Evolutionary conservation across 2,113 vertebrate species (phyloP), one percentile per base, ranked within the genome.

Genomic region (Dromiciops gliroides): DNA sequence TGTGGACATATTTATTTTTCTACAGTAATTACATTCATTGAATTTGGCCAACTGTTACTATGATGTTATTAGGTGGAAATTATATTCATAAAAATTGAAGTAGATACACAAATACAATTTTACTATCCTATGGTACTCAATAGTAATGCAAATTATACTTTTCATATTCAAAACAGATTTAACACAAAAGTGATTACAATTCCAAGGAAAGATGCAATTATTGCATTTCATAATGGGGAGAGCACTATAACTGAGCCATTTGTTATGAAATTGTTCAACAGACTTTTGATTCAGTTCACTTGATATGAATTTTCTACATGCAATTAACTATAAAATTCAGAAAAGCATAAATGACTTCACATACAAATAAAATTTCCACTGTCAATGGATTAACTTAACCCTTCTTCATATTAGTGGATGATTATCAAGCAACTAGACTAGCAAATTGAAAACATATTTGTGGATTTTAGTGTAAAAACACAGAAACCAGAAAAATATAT

Each of bases 41-140:
- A 93, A 97, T 94, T 90, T 67, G 96, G 10, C 16, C 92, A 96
- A 75, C 0, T 95, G 93, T 48, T 94, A 2, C n/a, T 96, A 93
- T 93, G n/a, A 93, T 92, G 31, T 19, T 89, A 96, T 95, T 95
- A 97, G 53, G 26, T 14, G 95, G 89, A 93, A 60, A 96, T 93
- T 96, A 50, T 53, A 97, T 95, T 96, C 89, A 91, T 96, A 95
- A 94, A 92, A 91, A 92, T 94, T 97, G 44, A 95, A 94, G 44
- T 94, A 95, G 10, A 95, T 49, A 75, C n/a, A 95, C 28, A 96
- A 93, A 96, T 75, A 53, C 0, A 93, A 93, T 93, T 95, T 96
- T 48, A 51, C 88, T 50, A 94, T 92, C 49, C 8, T 16, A 60
- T 96, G 50, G 91, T 23, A 94, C 22, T 92, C 10, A 91, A 94